Conservation (phyloP, 1,140 invertebrate genomes). For the Caenorhabditis inopinata region DNA sequence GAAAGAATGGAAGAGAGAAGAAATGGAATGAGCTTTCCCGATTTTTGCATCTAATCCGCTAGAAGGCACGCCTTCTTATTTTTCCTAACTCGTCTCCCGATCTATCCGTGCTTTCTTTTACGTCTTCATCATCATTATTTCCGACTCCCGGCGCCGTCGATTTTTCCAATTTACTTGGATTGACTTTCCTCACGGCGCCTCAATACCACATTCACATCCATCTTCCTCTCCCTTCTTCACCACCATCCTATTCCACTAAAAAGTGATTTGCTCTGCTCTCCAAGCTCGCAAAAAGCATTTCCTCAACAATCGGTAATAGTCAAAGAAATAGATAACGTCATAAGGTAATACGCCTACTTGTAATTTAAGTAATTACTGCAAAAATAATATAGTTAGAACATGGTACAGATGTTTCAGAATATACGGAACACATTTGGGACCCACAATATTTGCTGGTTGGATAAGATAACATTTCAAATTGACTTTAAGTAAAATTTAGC, state of each 20-base stretch:
- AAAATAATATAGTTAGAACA: neutral
- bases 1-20: neutral
- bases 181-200: conserved; percentile 3
- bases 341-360: neutral
- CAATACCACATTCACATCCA: conserved; percentile 22
- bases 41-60: neutral
- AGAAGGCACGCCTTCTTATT: neutral
- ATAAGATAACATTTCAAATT: no score
- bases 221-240: neutral
- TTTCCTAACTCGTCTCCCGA: neutral
- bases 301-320: neutral
- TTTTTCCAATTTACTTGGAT: conserved; percentile 33
- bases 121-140: conserved; percentile 22
- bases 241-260: neutral
- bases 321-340: neutral
- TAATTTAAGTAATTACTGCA: neutral
- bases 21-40: conserved; percentile 4
- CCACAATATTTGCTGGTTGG: no score
- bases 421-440: no score
- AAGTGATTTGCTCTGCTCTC: neutral
- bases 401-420: no score
- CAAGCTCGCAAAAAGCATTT: neutral
- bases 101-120: neutral
- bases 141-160: conserved; percentile 5
- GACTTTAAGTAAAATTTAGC: no score